These are phyloP conservation scores for Catocala nupta DNA, from an alignment of 2,888 invertebrate genomes.

Conservation along the genomic window DNA sequence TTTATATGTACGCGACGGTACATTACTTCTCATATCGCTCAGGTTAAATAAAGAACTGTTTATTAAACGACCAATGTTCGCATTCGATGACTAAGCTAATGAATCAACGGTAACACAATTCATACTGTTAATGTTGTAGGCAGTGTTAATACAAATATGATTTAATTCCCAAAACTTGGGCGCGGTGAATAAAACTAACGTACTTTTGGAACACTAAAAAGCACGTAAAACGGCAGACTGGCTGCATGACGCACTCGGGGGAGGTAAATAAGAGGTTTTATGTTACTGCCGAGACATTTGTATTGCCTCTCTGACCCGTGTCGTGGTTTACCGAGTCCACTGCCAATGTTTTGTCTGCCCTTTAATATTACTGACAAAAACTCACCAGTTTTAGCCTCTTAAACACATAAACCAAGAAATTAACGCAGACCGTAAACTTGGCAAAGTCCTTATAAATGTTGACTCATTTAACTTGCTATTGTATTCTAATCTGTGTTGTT, in stretches of 20 bases:
- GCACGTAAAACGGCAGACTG: constrained; percentile 26
- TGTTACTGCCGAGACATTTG: constrained; percentile 51
- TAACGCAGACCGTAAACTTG: constrained; percentile 23
- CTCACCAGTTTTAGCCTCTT: constrained; percentile 32
- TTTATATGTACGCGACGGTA: not conserved
- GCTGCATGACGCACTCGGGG: constrained; percentile 53
- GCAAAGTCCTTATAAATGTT: constrained; percentile 25
- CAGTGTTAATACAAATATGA: constrained; percentile 24
- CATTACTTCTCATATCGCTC: constrained; percentile 13
- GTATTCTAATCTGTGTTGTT: not conserved
- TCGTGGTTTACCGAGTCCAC: constrained; percentile 32
- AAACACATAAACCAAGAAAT: constrained; percentile 25
- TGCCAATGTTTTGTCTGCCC: constrained; percentile 52
- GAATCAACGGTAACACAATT: constrained; percentile 31
- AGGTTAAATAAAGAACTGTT: constrained; percentile 15
- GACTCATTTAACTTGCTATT: constrained; percentile 16
- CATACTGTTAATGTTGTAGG: constrained; percentile 22
- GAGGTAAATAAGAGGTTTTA: constrained; percentile 64
- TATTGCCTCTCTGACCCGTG: constrained; percentile 38
- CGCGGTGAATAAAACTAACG: constrained; percentile 28
- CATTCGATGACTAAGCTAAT: constrained; percentile 26
- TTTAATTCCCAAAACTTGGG: constrained; percentile 28
- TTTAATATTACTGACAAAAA: constrained; percentile 51
- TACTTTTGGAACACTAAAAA: constrained; percentile 32
- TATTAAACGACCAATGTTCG: constrained; percentile 19